A percentile compares a stretch with the other conserved stretches of the same genome.
Evolutionary conservation across 2,113 vertebrate species (phyloP).

Genomic region (Alethe castanea): DNA sequence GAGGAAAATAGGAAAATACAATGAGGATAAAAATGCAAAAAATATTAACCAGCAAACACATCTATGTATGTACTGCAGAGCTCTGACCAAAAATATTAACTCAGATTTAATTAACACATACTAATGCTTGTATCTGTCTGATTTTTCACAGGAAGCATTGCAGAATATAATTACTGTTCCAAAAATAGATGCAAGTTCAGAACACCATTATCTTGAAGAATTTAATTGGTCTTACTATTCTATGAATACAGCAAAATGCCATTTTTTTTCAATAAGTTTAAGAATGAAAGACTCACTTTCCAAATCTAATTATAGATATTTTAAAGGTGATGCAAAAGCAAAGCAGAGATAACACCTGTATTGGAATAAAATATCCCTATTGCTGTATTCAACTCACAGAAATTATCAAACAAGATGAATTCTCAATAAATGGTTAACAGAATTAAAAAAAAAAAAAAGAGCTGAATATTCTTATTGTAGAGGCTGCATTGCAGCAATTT

Average conservation of each 20-base stretch:
- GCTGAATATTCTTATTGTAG: neutral
- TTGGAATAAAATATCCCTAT: neutral
- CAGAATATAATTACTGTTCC: constrained; percentile 21
- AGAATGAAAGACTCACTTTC: neutral
- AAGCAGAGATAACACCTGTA: neutral
- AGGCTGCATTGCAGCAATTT: neutral
- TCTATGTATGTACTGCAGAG: neutral
- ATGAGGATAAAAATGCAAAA: neutral
- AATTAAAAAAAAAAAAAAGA: neutral
- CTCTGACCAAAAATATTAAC: neutral
- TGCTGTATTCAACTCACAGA: neutral
- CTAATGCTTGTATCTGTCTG: neutral
- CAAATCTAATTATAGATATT: constrained; percentile 29
- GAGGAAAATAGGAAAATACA: neutral
- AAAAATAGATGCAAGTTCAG: constrained; percentile 39
- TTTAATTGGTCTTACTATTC: constrained; percentile 22
- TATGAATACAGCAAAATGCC: neutral
- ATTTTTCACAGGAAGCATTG: constrained; percentile 26
- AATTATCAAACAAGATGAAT: neutral
- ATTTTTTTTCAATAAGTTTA: neutral
- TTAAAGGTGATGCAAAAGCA: neutral
- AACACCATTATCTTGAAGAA: neutral
- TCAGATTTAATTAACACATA: constrained; percentile 8
- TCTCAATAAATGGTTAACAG: neutral
- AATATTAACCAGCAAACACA: neutral